These are phyloP conservation scores for Polietes domitor DNA, from an alignment of 2,888 invertebrate species.

Conservation along the genomic window DNA sequence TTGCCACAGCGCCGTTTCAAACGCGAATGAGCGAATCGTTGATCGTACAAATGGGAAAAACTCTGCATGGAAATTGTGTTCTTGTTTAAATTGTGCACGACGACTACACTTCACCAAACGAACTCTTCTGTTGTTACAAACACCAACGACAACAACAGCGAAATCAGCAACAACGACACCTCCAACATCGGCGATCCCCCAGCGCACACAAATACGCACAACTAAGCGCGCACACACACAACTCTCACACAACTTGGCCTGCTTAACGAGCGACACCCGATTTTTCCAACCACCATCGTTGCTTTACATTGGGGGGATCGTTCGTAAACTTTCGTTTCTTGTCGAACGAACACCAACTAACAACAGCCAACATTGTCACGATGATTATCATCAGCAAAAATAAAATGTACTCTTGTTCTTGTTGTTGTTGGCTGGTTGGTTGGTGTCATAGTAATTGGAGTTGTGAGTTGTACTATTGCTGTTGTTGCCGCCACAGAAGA, in stretches of 20 bases:
- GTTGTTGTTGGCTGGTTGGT: not conserved
- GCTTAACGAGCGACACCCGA: not conserved
- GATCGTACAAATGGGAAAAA: slow-evolving; percentile 71
- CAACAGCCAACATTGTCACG: not conserved
- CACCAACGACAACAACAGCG: slow-evolving; percentile 27
- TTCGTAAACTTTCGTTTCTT: slow-evolving; percentile 60
- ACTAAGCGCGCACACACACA: not conserved
- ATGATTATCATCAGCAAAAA: not conserved
- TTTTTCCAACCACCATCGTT: not conserved
- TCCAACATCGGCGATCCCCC: slow-evolving; percentile 25
- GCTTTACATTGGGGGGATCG: slow-evolving; percentile 22
- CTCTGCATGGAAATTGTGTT: slow-evolving; percentile 76
- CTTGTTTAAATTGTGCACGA: slow-evolving; percentile 58
- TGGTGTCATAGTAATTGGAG: not conserved
- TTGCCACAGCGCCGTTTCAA: slow-evolving; percentile 71
- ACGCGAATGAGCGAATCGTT: slow-evolving; percentile 75
- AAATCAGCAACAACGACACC: not conserved
- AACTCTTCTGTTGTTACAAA: slow-evolving; percentile 43
- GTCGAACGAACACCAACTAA: slow-evolving; percentile 43
- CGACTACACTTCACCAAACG: slow-evolving; percentile 28
- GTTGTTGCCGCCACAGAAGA: not conserved
- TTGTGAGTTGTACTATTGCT: not conserved
- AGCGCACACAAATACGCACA: no score
- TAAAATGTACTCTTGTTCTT: not conserved
- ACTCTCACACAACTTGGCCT: not conserved